phyloP scores from a whole-genome alignment of 2,888 invertebrate genomes.

The Eupithecia subumbrata region DNA sequence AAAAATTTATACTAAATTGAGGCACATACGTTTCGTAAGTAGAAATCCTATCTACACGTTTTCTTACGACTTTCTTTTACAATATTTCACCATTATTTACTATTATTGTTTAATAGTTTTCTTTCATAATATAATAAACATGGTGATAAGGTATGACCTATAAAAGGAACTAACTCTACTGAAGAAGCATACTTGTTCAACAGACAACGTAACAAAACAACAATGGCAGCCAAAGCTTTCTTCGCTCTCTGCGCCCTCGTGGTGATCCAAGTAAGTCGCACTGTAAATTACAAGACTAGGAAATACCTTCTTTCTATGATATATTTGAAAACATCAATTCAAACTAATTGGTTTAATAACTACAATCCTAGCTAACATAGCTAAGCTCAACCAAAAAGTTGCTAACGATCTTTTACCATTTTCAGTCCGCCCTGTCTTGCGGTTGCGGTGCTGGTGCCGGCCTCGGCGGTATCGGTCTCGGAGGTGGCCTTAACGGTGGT shows the following conservation, averaged over 20 bases:
- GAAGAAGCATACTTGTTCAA: background rate
- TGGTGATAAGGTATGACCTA: conserved; percentile 8
- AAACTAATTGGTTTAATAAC: background rate
- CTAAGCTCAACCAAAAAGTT: background rate
- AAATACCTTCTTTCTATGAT: background rate
- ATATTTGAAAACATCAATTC: background rate
- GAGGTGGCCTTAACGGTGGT: conserved; percentile 15
- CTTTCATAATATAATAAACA: conserved; percentile 6
- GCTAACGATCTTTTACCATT: background rate
- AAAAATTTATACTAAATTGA: conserved; percentile 7
- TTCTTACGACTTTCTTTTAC: conserved; percentile 17
- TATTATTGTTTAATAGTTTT: conserved; percentile 1
- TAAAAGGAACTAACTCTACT: background rate
- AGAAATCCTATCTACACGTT: conserved; percentile 11
- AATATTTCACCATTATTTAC: conserved; percentile 41
- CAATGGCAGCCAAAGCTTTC: conserved; percentile 46
- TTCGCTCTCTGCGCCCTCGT: conserved; percentile 46
- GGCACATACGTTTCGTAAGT: background rate
- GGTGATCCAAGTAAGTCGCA: conserved; percentile 32
- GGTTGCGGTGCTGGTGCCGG: background rate
- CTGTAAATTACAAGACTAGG: background rate
- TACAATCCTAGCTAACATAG: background rate
- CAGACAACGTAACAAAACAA: conserved; percentile 27
- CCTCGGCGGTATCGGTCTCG: conserved; percentile 16
- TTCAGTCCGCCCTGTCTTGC: conserved; percentile 4